Evolutionary conservation across 2,797 vertebrate genomes (phyloP), one percentile per base, ranked within the genome.

Genomic region (Pangasius sanitwongsei): DNA sequence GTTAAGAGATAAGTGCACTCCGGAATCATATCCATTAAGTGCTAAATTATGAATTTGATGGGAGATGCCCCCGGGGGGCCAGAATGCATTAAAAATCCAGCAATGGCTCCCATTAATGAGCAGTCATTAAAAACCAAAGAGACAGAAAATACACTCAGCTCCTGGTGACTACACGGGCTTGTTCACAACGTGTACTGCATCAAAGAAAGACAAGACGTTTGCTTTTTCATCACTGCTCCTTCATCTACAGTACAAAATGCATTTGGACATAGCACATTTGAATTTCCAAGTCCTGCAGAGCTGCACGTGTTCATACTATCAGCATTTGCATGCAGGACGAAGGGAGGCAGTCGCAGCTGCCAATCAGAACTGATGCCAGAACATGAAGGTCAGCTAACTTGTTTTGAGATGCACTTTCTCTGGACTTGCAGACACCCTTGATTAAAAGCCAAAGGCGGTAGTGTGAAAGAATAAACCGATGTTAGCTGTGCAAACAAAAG

Each of bases 41-140:
- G n/a, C 87, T 97, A 94, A 96, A 96, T 97, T 96, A 97, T 96
- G 93, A 94, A 96, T 96, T 94, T 93, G 93, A 93, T 92, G 95
- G 88, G 89, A 85, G 83, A 88, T 82, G 86, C 92, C 91, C 53
- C 0, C 25, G n/a, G 88, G 92, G 91, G 86, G 90, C 91, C 88
- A 87, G 72, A 70, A 92, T 90, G 90, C 93, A 92, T 92, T 65
- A 89, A 93, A 92, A 87, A 92, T 92, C 92, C 91, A 89, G 87
- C 67, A 86, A 89, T 63, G 31, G 87, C 90, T 91, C 88, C 93
- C 92, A 94, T 94, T 95, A 94, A 93, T 61, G 91, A 90, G 50
- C 5, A 69, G 92, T 95, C 94, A 95, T 96, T 96, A 96, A 95
- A 95, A 95, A 94, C 90, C 91, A 91, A 93, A 92, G 91, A 91